Evolutionary conservation across 2,113 vertebrate species (phyloP).

Genomic region (Cryptoleucopteryx plumbea): DNA sequence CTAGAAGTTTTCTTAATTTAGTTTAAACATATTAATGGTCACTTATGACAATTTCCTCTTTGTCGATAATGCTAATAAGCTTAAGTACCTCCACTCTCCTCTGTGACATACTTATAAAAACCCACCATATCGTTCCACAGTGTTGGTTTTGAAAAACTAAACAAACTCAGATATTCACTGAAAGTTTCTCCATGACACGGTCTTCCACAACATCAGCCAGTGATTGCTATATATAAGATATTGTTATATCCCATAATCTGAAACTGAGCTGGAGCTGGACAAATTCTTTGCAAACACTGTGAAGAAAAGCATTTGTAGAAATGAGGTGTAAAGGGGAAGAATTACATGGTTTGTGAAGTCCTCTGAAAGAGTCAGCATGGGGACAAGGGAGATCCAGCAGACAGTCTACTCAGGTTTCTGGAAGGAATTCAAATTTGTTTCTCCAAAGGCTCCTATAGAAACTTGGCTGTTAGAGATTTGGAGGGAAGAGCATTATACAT

Average conservation of each 20-base stretch:
- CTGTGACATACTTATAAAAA: not conserved
- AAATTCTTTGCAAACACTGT: not conserved
- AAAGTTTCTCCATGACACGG: too few relatives aligned
- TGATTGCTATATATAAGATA: not conserved
- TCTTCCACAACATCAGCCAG: not conserved
- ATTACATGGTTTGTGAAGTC: not conserved
- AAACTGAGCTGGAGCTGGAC: not conserved
- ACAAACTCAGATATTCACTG: not conserved
- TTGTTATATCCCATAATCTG: not conserved
- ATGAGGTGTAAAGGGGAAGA: not conserved
- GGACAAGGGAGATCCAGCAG: not conserved
- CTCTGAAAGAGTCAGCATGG: not conserved
- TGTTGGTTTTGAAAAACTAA: not conserved
- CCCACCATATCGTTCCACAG: fast-evolving
- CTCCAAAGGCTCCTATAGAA: not conserved
- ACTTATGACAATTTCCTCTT: not conserved
- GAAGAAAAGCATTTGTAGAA: not conserved
- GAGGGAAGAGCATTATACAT: not conserved
- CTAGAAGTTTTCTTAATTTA: not conserved
- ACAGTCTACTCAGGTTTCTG: not conserved
- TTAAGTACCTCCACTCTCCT: not conserved
- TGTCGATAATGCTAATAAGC: not conserved
- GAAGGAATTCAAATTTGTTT: not conserved
- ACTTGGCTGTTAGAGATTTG: not conserved
- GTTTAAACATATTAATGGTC: not conserved